Evolutionary conservation across 2,888 invertebrate genomes (phyloP), one percentile per base, ranked within the genome.

Genomic region (Pseudoips prasinana): DNA sequence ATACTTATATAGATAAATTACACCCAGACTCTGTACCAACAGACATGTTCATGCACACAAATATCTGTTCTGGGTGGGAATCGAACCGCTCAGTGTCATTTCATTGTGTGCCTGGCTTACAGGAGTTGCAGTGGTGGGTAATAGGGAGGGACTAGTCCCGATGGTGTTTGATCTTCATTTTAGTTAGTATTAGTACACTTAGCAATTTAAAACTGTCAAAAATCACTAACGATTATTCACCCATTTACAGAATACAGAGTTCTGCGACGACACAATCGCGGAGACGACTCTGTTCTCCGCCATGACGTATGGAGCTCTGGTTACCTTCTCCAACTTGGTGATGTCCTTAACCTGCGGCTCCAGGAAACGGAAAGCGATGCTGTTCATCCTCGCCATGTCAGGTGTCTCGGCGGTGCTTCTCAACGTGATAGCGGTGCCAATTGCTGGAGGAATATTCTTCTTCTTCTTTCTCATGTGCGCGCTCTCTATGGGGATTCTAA

Each of bases 371-470:
- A 27, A 70, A 1, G 86, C 83, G 1, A 84, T 88, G 80, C 75
- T 87, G 42, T 55, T 59, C 20, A 81, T 89, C 39, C 41, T 83
- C 10, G 44, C 60, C 0, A 57, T 68, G 22, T 80, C 87, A 0
- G 79, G 77, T 0, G 9, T 46, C 0, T 61, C 88, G 0, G 86
- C 73, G 0, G 55, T 87, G 0, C 57, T 86, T 1, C 49, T 88
- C 7, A 85, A 87, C 39, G 42, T 84, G 22, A 70, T 88, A 2
- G 34, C 65, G 0, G 64, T 73, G 4, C 87, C 88, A 0, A 55
- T 87, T 0, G 84, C 87, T 31, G 85, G 87, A 0, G 86, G 81
- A 7, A 67, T 85, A 6, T 84, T 88, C 58, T 85, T 88, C 63
- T 85, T 87, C 68, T 67, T 88, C 46, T 88, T 89, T 46, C 56